A percentile compares a stretch with the other conserved stretches of the same genome.
Evolutionary conservation across 2,888 invertebrate species (phyloP).

Genomic region (Macrophya alboannulata): DNA sequence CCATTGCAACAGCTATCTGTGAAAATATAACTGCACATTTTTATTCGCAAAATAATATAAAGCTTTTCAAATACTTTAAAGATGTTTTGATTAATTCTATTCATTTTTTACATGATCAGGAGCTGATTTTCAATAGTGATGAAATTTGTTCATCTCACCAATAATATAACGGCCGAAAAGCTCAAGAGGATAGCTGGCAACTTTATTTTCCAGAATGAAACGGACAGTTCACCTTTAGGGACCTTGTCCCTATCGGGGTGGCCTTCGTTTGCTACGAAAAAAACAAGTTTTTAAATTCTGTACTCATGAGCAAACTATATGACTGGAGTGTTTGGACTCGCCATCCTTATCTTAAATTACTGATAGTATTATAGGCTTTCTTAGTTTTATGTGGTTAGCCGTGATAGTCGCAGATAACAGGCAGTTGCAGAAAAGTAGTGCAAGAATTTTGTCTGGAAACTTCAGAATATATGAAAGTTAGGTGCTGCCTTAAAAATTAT

Average conservation of each 20-base stretch:
- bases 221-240: conserved; percentile 87
- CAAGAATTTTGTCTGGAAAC: not conserved
- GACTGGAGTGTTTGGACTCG: not conserved
- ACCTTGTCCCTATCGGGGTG: not conserved
- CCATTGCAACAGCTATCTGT: conserved; percentile 90
- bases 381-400: not conserved
- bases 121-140: not conserved
- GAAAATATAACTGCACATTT: conserved; percentile 60
- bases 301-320: not conserved
- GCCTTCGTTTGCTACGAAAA: not conserved
- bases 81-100: conserved; percentile 4
- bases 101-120: conserved; percentile 20
- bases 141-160: conserved; percentile 82
- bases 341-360: too few relatives aligned
- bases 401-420: not conserved
- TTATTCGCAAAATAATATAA: conserved; percentile 3
- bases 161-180: conserved; percentile 91
- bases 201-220: conserved; percentile 96
- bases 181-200: conserved; percentile 94
- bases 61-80: conserved; percentile 9
- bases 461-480: not conserved
- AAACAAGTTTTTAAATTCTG: not conserved
- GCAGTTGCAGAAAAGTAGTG: not conserved
- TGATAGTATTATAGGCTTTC: not conserved
- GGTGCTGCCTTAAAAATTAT: not conserved